phyloP scores from a whole-genome alignment of 2,797 vertebrate genomes.

The Danionella dracula region DNA sequence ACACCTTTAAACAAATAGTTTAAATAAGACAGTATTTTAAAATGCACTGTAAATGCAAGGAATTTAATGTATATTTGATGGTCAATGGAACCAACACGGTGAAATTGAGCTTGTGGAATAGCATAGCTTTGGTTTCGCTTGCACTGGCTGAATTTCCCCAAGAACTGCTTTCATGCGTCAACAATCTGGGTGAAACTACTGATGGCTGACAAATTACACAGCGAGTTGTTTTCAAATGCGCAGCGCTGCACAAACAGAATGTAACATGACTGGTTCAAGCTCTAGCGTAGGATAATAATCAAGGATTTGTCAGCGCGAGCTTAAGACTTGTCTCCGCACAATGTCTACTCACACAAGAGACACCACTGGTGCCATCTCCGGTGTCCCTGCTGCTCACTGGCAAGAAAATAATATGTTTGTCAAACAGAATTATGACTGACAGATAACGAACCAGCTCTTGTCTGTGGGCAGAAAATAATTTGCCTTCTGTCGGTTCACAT shows the following conservation, averaged over 20 bases:
- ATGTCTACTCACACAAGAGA: conserved; percentile 13
- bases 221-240: conserved; percentile 13
- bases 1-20: conserved; percentile 66
- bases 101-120: not conserved
- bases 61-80: conserved; percentile 25
- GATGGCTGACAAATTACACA: conserved; percentile 18
- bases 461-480: conserved; percentile 10
- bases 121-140: not conserved
- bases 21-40: conserved; percentile 65
- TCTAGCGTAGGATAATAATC: conserved; percentile 21
- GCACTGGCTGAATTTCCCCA: not conserved
- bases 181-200: conserved; percentile 8
- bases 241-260: conserved; percentile 7
- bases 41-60: conserved; percentile 38
- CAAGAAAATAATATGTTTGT: conserved; percentile 38
- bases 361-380: conserved; percentile 5
- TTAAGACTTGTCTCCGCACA: conserved; percentile 7
- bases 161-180: conserved; percentile 4
- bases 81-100: not conserved
- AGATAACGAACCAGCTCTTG: conserved; percentile 12
- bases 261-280: conserved; percentile 4
- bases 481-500: conserved; percentile 1
- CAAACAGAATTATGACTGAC: conserved; percentile 26
- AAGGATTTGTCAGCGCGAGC: conserved; percentile 8
- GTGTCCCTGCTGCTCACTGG: conserved; percentile 9